Conservation (phyloP, 2,888 invertebrate species). For the Plagodis dolabraria region DNA sequence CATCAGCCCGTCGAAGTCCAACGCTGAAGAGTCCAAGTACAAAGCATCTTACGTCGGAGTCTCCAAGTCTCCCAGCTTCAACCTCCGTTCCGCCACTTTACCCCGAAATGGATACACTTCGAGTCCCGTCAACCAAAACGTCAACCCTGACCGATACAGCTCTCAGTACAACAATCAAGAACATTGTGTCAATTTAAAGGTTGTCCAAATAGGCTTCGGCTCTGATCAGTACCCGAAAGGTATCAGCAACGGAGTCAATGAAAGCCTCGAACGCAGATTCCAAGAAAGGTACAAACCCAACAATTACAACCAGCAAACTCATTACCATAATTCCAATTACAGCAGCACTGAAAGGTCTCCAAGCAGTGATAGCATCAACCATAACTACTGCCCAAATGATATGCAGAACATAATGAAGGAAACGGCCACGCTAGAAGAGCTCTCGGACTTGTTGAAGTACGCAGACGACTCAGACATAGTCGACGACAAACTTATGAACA, state of each 20-base stretch:
- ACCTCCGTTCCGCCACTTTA: constrained; percentile 87
- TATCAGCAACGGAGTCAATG: constrained; percentile 74
- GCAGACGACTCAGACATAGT: constrained; percentile 89
- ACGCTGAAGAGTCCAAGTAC: constrained; percentile 74
- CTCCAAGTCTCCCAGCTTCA: constrained; percentile 78
- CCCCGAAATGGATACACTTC: constrained; percentile 88
- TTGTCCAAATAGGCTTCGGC: constrained; percentile 86
- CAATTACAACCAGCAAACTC: constrained; percentile 65
- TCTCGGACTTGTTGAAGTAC: constrained; percentile 89
- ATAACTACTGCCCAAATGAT: constrained; percentile 74
- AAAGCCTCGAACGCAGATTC: constrained; percentile 76
- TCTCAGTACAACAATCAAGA: constrained; percentile 82
- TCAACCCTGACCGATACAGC: constrained; percentile 80
- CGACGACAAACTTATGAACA: constrained; percentile 79
- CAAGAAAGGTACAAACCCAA: constrained; percentile 81
- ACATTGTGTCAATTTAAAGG: constrained; percentile 83
- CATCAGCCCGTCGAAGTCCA: constrained; percentile 75
- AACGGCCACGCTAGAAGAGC: constrained; percentile 88
- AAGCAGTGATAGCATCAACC: constrained; percentile 76
- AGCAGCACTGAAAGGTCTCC: constrained; percentile 73
- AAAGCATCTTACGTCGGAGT: constrained; percentile 69
- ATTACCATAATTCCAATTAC: constrained; percentile 75
- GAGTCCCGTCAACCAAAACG: constrained; percentile 67
- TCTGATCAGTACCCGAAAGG: constrained; percentile 86
- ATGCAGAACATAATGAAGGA: constrained; percentile 79